Evolutionary conservation across 2,888 invertebrate species (phyloP).

Genomic region (Nephrotoma flavescens): DNA sequence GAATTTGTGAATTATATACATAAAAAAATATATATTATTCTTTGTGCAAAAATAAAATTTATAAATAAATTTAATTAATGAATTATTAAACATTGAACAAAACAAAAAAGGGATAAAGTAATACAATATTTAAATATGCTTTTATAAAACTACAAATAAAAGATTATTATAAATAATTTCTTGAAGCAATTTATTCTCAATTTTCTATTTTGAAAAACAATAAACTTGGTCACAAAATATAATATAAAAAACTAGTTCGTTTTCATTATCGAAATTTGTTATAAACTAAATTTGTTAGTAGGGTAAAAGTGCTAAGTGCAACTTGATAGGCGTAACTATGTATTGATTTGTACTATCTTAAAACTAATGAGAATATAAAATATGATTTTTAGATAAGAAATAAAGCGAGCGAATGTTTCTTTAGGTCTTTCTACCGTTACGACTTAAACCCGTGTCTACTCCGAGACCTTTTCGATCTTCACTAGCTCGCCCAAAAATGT

Average conservation of each 20-base stretch:
- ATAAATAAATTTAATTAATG: background rate
- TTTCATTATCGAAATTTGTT: background rate
- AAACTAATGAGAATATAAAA: no score
- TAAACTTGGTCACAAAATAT: background rate
- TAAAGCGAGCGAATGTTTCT: no score
- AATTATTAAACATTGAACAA: background rate
- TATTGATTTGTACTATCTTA: no score
- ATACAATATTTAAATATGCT: background rate
- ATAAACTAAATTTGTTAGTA: background rate
- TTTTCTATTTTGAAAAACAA: background rate
- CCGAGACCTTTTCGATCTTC: no score
- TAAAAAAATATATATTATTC: background rate
- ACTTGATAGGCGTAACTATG: no score
- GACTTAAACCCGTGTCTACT: no score
- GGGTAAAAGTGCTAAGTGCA: background rate
- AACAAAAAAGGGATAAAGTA: background rate
- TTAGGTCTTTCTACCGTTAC: no score
- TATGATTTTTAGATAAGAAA: no score
- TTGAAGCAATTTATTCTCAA: background rate
- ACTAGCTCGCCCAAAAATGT: no score
- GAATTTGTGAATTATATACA: background rate
- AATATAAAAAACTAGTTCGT: background rate
- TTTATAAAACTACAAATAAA: background rate
- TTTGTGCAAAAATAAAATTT: background rate
- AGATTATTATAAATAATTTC: background rate